phyloP scores from a whole-genome alignment of 2,113 vertebrate species.

The Ptilorrhoa leucosticta region DNA sequence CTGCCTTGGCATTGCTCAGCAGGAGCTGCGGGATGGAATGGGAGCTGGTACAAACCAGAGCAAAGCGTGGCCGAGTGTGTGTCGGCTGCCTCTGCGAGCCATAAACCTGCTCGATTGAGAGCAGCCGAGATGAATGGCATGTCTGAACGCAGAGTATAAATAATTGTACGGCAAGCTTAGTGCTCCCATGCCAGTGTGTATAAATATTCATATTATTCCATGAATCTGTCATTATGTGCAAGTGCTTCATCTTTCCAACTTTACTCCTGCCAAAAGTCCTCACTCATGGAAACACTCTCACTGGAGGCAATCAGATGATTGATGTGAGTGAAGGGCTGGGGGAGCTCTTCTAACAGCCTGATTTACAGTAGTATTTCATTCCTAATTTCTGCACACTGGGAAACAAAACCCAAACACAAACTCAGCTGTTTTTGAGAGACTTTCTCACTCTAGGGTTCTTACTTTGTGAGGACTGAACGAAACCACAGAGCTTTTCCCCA shows the following conservation, averaged over 20 bases:
- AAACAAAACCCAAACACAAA: neutral
- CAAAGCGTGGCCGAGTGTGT: fast-evolving
- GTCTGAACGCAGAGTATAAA: neutral
- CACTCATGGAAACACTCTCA: neutral
- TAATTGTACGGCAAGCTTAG: neutral
- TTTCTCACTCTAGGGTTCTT: neutral
- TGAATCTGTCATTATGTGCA: neutral
- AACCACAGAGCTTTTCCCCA: neutral
- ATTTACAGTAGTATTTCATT: neutral
- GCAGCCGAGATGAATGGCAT: neutral
- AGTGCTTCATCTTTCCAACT: constrained; percentile 17
- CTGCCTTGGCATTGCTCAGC: neutral
- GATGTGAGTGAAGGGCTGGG: neutral
- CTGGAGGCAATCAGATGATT: constrained; percentile 9
- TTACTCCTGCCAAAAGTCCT: constrained; percentile 9
- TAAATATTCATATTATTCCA: constrained; percentile 33
- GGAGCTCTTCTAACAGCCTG: neutral
- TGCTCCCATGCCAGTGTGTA: neutral
- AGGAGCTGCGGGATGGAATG: neutral
- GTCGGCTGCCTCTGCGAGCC: neutral
- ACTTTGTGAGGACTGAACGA: neutral
- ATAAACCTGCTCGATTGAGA: neutral
- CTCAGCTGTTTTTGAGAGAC: neutral
- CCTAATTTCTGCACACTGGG: neutral
- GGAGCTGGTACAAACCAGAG: neutral